Conservation (phyloP, 2,888 invertebrate species). For the Lochmaea crataegi region DNA sequence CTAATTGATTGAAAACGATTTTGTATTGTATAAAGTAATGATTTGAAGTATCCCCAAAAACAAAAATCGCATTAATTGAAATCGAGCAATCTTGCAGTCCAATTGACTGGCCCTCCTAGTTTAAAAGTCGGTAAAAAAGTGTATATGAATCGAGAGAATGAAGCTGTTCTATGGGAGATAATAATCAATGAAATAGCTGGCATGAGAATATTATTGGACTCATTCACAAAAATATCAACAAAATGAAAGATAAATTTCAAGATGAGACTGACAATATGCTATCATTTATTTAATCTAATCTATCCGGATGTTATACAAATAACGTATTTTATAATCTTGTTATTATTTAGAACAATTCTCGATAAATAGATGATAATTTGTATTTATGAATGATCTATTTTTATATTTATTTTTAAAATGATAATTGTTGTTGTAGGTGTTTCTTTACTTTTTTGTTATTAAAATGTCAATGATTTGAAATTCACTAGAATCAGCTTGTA, state of each 20-base stretch:
- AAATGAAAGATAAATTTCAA: neutral
- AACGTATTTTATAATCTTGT: neutral
- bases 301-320: neutral
- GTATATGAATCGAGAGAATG: too few species aligned
- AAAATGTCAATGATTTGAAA: neutral
- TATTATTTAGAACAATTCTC: neutral
- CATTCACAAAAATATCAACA: neutral
- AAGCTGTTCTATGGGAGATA: too few species aligned
- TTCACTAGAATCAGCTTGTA: neutral
- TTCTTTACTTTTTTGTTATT: neutral
- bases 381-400: neutral
- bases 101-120: too few species aligned
- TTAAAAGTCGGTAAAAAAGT: too few species aligned
- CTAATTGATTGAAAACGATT: too few species aligned
- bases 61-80: too few species aligned
- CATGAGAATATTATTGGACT: too few species aligned
- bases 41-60: too few species aligned
- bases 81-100: too few species aligned
- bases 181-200: too few species aligned
- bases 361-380: slow-evolving; percentile 1
- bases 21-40: too few species aligned
- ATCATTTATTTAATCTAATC: neutral
- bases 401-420: neutral
- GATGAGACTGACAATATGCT: neutral
- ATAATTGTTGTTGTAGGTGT: neutral